phyloP scores from a whole-genome alignment of 2,888 invertebrate genomes.

The Athrips mouffetella region DNA sequence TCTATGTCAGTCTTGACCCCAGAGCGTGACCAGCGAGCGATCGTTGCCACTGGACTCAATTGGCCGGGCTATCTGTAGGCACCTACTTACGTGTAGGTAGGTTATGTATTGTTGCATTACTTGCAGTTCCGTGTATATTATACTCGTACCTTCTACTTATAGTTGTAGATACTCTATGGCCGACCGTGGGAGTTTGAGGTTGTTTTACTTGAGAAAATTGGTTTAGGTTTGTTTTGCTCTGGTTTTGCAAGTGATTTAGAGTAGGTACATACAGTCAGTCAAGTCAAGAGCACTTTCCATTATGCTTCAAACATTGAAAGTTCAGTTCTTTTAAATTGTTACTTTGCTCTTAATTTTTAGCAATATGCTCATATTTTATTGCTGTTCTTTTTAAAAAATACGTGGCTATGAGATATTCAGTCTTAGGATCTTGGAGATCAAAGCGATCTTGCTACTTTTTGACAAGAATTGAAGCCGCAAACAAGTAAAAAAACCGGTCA shows the following conservation, averaged over 20 bases:
- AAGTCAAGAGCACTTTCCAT: too few species aligned
- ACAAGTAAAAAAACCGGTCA: too few species aligned
- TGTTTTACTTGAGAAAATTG: constrained; percentile 7
- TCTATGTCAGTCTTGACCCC: constrained; percentile 69
- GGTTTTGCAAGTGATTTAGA: not conserved
- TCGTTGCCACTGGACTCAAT: constrained; percentile 71
- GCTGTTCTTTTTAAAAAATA: too few species aligned
- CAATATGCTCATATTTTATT: too few species aligned
- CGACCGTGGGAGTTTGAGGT: constrained; percentile 25
- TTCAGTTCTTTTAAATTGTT: too few species aligned
- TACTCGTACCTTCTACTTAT: constrained; percentile 12
- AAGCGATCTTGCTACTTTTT: too few species aligned
- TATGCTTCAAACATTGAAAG: too few species aligned
- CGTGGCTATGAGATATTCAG: too few species aligned
- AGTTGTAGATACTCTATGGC: constrained; percentile 7
- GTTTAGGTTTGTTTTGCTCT: constrained; percentile 1
- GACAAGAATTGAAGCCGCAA: too few species aligned
- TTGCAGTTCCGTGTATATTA: constrained; percentile 27
- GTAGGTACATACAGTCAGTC: too few species aligned
- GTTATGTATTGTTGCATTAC: constrained; percentile 25
- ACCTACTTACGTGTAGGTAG: constrained; percentile 23
- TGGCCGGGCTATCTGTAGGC: constrained; percentile 39
- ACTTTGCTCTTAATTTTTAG: too few species aligned
- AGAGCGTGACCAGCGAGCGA: constrained; percentile 64
- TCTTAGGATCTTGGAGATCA: too few species aligned